Evolutionary conservation across 1,140 invertebrate species (phyloP).

Genomic region (Drosophila nigrodunni): DNA sequence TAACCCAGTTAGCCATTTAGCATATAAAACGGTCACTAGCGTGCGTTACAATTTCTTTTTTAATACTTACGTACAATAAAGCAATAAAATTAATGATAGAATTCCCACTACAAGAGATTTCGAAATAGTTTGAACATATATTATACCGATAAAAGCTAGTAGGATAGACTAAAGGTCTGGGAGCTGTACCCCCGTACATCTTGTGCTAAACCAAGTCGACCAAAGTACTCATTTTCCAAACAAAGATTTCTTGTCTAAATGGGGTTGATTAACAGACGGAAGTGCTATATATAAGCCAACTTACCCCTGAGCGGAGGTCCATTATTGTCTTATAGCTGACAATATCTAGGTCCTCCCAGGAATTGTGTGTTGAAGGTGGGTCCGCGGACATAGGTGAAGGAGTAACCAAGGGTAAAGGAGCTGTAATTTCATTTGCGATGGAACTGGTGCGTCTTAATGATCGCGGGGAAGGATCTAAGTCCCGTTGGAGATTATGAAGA

Average conservation of each 20-base stretch:
- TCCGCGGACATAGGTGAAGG: slow-evolving; percentile 31
- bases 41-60: slow-evolving; percentile 55
- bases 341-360: slow-evolving; percentile 86
- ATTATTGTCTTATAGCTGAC: slow-evolving; percentile 85
- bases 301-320: slow-evolving; percentile 86
- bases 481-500: slow-evolving; percentile 87
- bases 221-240: too few species aligned
- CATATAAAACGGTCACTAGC: slow-evolving; percentile 27
- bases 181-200: too few species aligned
- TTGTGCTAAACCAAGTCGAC: too few species aligned
- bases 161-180: too few species aligned
- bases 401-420: slow-evolving; percentile 25
- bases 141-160: not conserved
- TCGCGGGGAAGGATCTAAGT: slow-evolving; percentile 85
- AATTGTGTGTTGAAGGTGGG: slow-evolving; percentile 59
- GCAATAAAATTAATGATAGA: slow-evolving; percentile 1
- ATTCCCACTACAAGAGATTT: not conserved
- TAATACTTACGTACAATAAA: slow-evolving; percentile 3
- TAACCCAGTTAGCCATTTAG: slow-evolving; percentile 78
- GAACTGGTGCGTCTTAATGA: slow-evolving; percentile 49
- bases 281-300: slow-evolving; percentile 28
- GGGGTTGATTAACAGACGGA: too few species aligned
- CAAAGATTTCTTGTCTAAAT: too few species aligned
- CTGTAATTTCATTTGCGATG: not conserved
- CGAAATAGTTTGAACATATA: not conserved